Percentiles rank a stretch among this genome's conserved stretches.
phyloP scores from a whole-genome alignment of 2,888 invertebrate species.

The Mythimna pallens region DNA sequence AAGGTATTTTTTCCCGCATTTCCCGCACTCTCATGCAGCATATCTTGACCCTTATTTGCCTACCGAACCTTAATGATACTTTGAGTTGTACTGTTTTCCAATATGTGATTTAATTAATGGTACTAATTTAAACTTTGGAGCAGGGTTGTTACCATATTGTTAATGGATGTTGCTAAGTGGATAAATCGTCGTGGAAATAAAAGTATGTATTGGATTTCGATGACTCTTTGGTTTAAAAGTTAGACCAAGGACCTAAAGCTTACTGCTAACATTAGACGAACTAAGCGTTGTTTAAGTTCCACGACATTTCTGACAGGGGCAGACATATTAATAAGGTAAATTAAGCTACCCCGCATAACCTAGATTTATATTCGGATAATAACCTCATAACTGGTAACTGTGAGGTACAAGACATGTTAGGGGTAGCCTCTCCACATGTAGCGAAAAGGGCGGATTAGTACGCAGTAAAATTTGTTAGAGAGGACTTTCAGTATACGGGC shows the following conservation, averaged over 20 bases:
- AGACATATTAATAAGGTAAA: constrained; percentile 73
- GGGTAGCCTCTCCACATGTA: constrained; percentile 74
- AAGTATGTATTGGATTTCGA: neutral
- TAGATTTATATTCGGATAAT: constrained; percentile 88
- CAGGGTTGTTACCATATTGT: constrained; percentile 18
- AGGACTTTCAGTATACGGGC: constrained; percentile 83
- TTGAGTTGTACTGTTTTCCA: constrained; percentile 75
- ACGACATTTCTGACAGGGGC: constrained; percentile 1
- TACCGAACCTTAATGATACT: constrained; percentile 79
- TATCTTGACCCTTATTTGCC: constrained; percentile 55
- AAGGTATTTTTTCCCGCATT: neutral
- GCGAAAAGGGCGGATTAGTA: constrained; percentile 87
- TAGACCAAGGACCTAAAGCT: neutral
- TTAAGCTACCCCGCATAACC: constrained; percentile 82
- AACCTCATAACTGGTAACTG: constrained; percentile 82
- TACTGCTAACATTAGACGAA: neutral
- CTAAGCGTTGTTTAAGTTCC: neutral
- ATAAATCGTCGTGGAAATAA: neutral
- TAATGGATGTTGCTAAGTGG: constrained; percentile 18
- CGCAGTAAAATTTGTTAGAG: constrained; percentile 89
- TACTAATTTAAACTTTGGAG: constrained; percentile 58
- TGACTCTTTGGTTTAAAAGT: neutral
- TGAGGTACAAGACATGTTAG: constrained; percentile 83
- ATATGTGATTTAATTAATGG: constrained; percentile 79
- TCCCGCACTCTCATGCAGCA: constrained; percentile 35